Conservation (phyloP, 2,113 vertebrate genomes). For the Aldabrachelys gigantea region DNA sequence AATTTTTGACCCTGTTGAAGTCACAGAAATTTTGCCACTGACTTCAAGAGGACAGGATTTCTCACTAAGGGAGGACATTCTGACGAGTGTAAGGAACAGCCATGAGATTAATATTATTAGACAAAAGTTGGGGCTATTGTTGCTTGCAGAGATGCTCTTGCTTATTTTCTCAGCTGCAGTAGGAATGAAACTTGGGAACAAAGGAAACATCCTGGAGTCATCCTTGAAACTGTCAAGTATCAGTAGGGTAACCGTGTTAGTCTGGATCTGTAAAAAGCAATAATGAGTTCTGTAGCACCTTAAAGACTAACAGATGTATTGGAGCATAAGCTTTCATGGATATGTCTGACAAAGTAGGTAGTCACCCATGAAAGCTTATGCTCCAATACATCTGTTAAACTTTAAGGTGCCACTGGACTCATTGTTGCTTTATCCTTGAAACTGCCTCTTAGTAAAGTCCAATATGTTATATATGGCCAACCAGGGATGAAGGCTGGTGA, state of each 20-base stretch:
- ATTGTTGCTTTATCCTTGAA: not conserved
- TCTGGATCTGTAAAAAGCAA: too few relatives aligned
- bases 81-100: not conserved
- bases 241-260: too few relatives aligned
- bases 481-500: not conserved
- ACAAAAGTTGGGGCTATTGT: not conserved
- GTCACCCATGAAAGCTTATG: too few relatives aligned
- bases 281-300: too few relatives aligned
- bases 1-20: not conserved
- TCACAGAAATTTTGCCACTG: not conserved
- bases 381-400: too few relatives aligned
- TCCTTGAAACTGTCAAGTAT: not conserved
- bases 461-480: accelerated
- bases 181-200: not conserved
- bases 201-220: not conserved
- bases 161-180: not conserved
- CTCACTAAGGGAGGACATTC: not conserved
- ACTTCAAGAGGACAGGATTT: not conserved
- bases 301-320: too few relatives aligned
- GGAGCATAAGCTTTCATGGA: too few relatives aligned
- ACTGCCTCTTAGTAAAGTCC: not conserved
- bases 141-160: not conserved
- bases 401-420: too few relatives aligned
- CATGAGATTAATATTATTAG: accelerated
- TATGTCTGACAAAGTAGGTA: too few relatives aligned